phyloP scores from a whole-genome alignment of 2,113 vertebrate genomes.

The Phyllostomus discolor region DNA sequence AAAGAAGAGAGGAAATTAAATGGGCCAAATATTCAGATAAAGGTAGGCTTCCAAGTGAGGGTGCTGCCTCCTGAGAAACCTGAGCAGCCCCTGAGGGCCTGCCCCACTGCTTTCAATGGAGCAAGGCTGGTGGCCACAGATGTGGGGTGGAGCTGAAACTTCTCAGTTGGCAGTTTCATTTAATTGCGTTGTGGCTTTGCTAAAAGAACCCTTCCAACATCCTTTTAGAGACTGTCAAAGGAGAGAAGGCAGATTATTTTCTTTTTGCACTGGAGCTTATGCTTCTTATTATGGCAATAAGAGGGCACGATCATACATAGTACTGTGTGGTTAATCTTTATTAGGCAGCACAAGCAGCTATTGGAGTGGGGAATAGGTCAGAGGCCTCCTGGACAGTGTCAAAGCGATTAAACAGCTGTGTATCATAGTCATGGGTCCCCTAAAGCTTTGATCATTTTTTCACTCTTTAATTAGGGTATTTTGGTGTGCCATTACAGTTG shows the following conservation, averaged over 20 bases:
- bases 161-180: neutral
- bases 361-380: neutral
- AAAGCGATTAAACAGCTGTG: neutral
- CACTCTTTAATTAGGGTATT: neutral
- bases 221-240: neutral
- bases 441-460: slow-evolving; percentile 11
- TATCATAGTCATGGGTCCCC: neutral
- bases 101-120: neutral
- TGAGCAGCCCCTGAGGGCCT: neutral
- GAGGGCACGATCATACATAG: neutral
- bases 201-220: neutral
- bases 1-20: neutral
- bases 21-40: neutral
- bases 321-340: neutral
- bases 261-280: neutral
- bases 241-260: neutral
- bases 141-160: neutral
- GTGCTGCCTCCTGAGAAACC: neutral
- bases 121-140: neutral
- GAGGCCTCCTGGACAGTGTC: neutral
- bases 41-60: neutral
- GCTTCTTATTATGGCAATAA: neutral
- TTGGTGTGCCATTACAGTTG: neutral
- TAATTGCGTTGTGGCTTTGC: neutral
- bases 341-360: neutral